Conservation (phyloP, 2,888 invertebrate genomes). For the Cybosia mesomella region DNA sequence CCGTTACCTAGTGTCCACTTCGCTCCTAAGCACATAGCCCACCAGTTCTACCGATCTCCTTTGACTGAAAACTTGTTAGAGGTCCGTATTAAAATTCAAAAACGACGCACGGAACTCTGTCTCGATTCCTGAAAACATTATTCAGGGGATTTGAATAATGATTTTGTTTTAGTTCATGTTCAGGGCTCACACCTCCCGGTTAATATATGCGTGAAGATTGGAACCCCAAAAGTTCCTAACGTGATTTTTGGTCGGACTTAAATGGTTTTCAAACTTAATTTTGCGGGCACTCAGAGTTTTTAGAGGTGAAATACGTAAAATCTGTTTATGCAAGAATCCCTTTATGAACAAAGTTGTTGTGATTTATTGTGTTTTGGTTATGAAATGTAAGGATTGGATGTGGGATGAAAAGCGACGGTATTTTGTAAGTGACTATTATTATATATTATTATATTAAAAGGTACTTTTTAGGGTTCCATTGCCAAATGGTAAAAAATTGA, state of each 20-base stretch:
- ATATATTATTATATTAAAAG: too few relatives aligned
- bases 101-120: conserved; percentile 83
- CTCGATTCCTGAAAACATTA: conserved; percentile 85
- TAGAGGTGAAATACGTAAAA: conserved; percentile 55
- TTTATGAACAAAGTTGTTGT: conserved; percentile 54
- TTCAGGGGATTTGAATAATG: conserved; percentile 86
- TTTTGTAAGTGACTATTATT: conserved; percentile 13
- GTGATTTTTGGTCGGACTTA: conserved; percentile 84
- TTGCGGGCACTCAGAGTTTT: conserved; percentile 65
- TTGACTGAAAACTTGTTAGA: conserved; percentile 86
- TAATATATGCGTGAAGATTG: conserved; percentile 84
- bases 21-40: conserved; percentile 50
- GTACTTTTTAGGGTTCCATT: too few relatives aligned
- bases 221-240: conserved; percentile 73
- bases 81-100: conserved; percentile 86
- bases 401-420: conserved; percentile 22
- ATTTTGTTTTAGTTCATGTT: conserved; percentile 81
- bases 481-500: too few relatives aligned
- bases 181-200: conserved; percentile 60
- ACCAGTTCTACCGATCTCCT: conserved; percentile 78
- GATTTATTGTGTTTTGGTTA: conserved; percentile 50
- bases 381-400: conserved; percentile 42
- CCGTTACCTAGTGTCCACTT: conserved; percentile 53
- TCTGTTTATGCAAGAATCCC: conserved; percentile 64
- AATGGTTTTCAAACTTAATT: conserved; percentile 83